These are phyloP conservation scores for Rhodinocichla rosea DNA, from an alignment of 2,113 vertebrate species.

Conservation along the genomic window DNA sequence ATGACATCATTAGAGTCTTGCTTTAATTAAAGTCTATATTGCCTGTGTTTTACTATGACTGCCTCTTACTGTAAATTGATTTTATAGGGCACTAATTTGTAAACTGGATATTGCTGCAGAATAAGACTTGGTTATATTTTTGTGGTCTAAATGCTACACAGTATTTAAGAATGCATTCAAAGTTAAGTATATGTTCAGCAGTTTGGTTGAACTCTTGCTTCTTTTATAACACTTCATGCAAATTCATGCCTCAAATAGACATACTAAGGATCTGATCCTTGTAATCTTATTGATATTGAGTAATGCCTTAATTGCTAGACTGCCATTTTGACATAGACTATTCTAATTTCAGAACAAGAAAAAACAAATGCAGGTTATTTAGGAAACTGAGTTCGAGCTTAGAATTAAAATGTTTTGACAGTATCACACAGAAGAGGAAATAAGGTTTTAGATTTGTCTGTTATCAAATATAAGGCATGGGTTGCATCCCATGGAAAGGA, in stretches of 20 bases:
- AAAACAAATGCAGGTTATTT: background rate
- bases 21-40: slow-evolving; percentile 28
- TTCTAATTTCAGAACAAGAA: background rate
- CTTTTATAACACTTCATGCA: slow-evolving; percentile 1
- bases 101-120: slow-evolving; percentile 1
- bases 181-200: background rate
- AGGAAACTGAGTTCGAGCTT: background rate
- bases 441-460: background rate
- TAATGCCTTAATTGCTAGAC: slow-evolving; percentile 25
- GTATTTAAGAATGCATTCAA: background rate
- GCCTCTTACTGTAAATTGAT: slow-evolving; percentile 19
- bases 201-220: background rate
- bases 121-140: background rate
- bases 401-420: slow-evolving; percentile 47
- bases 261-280: background rate
- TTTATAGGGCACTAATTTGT: background rate
- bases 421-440: slow-evolving; percentile 6
- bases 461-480: background rate
- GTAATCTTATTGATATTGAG: background rate
- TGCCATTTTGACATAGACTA: background rate
- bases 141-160: background rate
- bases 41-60: background rate
- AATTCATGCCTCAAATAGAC: background rate
- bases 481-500: background rate
- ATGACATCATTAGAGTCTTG: slow-evolving; percentile 19